Percentiles rank a stretch among this genome's conserved stretches.
phyloP scores from a whole-genome alignment of 2,888 invertebrate species.

The Archaeoteleia sp. region DNA sequence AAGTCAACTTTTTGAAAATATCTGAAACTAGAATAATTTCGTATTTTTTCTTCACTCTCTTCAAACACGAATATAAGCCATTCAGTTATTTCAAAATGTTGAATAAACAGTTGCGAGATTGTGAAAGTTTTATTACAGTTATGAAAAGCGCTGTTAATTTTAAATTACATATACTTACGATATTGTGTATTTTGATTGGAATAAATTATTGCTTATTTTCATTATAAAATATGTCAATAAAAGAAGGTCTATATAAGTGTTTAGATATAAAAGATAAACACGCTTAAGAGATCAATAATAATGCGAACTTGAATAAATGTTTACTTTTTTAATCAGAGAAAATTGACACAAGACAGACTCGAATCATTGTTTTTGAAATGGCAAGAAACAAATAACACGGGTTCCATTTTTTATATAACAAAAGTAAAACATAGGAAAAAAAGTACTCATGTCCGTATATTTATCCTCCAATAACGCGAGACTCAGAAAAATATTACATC shows the following conservation, averaged over 20 bases:
- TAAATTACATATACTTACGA: conserved; percentile 28
- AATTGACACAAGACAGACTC: too few species aligned
- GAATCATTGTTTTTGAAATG: too few species aligned
- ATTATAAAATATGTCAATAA: conserved; percentile 4
- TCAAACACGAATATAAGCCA: conserved; percentile 13
- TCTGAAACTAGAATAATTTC: conserved; percentile 18
- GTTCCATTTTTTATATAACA: not conserved
- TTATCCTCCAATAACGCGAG: conserved; percentile 23
- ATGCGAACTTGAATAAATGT: too few species aligned
- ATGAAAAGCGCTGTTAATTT: conserved; percentile 40
- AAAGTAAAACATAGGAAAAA: not conserved
- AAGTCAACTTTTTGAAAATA: conserved; percentile 38
- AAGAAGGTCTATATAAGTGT: too few species aligned
- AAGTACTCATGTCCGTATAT: conserved; percentile 23
- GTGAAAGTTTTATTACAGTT: conserved; percentile 41
- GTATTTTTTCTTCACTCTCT: conserved; percentile 8
- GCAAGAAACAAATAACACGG: not conserved
- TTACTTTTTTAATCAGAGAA: too few species aligned
- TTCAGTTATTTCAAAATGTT: conserved; percentile 31
- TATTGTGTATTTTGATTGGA: conserved; percentile 29
- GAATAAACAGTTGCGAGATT: conserved; percentile 40
- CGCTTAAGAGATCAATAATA: too few species aligned
- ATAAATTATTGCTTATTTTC: conserved; percentile 35
- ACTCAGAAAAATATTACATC: conserved; percentile 51
- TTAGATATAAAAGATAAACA: too few species aligned